Percentiles rank a stretch among this genome's conserved stretches.
Evolutionary conservation across 2,113 vertebrate species (phyloP).

Genomic region (Eleginops maclovinus): DNA sequence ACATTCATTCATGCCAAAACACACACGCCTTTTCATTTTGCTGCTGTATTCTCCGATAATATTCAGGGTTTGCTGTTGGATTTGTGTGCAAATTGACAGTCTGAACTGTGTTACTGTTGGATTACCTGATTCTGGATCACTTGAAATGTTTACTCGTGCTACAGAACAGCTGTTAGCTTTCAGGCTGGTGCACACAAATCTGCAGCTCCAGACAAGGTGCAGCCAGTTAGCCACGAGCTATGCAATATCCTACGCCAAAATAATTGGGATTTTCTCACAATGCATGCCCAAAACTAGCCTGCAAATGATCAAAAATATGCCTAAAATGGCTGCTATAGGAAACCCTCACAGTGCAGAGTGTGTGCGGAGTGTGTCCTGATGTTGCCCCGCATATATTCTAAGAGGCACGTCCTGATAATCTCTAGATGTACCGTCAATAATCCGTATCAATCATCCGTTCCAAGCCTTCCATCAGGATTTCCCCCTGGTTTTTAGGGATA

Average conservation of each 20-base stretch:
- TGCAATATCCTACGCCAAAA: too few relatives aligned
- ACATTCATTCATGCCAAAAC: constrained; percentile 17
- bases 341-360: constrained; percentile 5
- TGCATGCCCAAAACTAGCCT: neutral
- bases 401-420: constrained; percentile 32
- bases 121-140: constrained; percentile 19
- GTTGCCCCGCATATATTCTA: constrained; percentile 12
- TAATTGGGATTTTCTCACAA: neutral
- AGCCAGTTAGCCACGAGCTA: neutral
- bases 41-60: constrained; percentile 19
- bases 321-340: neutral
- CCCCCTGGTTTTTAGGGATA: constrained; percentile 32
- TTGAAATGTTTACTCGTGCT: constrained; percentile 3
- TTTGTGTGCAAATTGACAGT: constrained; percentile 13
- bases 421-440: constrained; percentile 48
- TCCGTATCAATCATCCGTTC: constrained; percentile 37
- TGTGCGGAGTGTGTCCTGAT: neutral
- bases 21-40: constrained; percentile 5
- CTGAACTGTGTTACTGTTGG: neutral
- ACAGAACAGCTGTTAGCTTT: neutral
- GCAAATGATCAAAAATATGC: too few relatives aligned
- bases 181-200: neutral
- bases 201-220: neutral
- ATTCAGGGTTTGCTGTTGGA: constrained; percentile 18
- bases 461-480: constrained; percentile 63